Conservation (phyloP, 2,888 invertebrate genomes). For the Pemphredon lugubris region DNA sequence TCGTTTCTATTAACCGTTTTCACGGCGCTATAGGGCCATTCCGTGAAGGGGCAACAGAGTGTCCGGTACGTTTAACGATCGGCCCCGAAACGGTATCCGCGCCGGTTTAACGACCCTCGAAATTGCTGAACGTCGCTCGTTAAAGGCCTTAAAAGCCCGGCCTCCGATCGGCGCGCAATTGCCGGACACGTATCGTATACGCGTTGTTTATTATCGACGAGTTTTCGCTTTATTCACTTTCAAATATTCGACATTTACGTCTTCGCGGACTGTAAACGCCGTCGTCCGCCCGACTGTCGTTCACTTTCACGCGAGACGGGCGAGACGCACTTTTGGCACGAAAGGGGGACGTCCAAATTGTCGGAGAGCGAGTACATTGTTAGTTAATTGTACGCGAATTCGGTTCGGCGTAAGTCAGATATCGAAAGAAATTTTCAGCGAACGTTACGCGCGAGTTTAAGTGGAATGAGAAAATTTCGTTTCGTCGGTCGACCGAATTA, state of each 20-base stretch:
- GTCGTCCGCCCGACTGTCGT: neutral
- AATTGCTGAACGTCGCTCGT: constrained; percentile 53
- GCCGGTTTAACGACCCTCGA: constrained; percentile 50
- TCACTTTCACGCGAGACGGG: neutral
- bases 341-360: too few relatives aligned
- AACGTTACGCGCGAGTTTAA: constrained; percentile 13
- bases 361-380: too few relatives aligned
- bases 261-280: neutral
- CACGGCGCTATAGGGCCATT: constrained; percentile 2
- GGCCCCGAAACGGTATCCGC: constrained; percentile 32
- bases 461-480: constrained; percentile 11
- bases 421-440: too few relatives aligned
- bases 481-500: constrained; percentile 21
- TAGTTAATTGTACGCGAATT: neutral
- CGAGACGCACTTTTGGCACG: neutral
- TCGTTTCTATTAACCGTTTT: constrained; percentile 21
- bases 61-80: constrained; percentile 22
- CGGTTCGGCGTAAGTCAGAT: neutral
- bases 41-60: neutral
- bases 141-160: constrained; percentile 26
- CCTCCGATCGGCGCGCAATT: constrained; percentile 2
- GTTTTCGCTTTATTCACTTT: constrained; percentile 12
- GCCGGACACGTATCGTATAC: constrained; percentile 1
- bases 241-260: constrained; percentile 28
- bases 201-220: constrained; percentile 10